Conservation (phyloP, 2,888 invertebrate species). For the Folsomia manolachei region DNA sequence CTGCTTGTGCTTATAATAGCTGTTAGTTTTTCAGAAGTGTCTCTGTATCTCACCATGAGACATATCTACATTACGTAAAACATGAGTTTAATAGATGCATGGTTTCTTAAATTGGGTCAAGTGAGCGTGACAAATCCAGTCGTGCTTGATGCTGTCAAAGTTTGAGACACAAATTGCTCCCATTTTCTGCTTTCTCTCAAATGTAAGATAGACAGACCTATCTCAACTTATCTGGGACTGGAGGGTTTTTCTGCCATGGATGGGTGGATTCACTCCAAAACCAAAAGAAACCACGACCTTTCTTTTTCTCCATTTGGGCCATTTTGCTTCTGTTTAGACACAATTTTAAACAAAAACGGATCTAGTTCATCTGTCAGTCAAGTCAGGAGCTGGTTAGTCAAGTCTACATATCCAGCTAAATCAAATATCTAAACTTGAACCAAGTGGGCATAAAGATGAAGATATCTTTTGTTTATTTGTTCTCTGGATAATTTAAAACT, state of each 20-base stretch:
- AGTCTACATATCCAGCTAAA: neutral
- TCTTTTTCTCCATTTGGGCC: neutral
- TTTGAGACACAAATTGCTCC: neutral
- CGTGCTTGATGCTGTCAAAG: neutral
- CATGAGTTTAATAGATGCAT: too few species aligned
- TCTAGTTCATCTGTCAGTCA: neutral
- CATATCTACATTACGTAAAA: too few species aligned
- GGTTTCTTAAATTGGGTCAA: neutral
- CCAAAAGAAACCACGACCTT: neutral
- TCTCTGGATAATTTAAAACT: neutral
- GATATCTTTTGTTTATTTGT: too few species aligned
- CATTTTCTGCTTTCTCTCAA: neutral
- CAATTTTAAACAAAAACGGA: neutral
- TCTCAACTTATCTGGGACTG: neutral
- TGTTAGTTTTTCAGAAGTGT: too few species aligned
- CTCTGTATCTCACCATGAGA: too few species aligned
- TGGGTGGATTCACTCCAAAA: too few species aligned
- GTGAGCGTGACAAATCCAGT: neutral
- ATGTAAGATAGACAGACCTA: neutral
- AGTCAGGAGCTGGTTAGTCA: neutral
- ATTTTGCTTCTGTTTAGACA: neutral
- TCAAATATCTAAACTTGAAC: neutral
- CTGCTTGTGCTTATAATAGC: too few species aligned
- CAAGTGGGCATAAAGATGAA: neutral
- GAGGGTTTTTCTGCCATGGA: too few species aligned